A percentile compares a stretch with the other conserved stretches of the same genome.
Evolutionary conservation across 2,113 vertebrate species (phyloP).

Genomic region (Phalacrocorax brasilianus): DNA sequence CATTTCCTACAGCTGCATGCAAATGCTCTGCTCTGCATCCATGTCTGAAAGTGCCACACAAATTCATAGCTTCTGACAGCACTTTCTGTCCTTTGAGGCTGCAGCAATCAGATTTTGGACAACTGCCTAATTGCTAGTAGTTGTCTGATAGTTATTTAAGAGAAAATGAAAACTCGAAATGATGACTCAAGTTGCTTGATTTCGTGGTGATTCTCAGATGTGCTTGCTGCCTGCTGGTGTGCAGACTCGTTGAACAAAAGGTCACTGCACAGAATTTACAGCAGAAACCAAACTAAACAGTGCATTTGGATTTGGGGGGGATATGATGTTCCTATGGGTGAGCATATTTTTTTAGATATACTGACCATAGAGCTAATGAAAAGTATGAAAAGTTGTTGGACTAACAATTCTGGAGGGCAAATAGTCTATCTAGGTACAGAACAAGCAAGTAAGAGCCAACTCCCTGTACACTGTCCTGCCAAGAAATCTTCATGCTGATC

Average conservation of each 20-base stretch:
- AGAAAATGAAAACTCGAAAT: neutral
- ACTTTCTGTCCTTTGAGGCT: neutral
- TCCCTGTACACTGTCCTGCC: neutral
- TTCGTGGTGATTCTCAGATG: neutral
- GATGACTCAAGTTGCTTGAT: neutral
- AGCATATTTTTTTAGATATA: neutral
- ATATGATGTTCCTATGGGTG: neutral
- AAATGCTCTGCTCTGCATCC: neutral
- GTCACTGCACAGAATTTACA: neutral
- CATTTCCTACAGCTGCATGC: neutral
- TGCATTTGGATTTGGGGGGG: neutral
- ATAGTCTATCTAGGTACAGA: neutral
- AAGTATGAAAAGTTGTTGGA: neutral
- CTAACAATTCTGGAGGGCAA: neutral
- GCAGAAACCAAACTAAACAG: neutral
- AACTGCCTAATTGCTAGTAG: neutral
- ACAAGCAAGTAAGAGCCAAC: neutral
- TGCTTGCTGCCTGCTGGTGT: neutral
- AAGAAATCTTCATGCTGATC: neutral
- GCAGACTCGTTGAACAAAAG: neutral
- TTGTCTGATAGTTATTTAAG: neutral
- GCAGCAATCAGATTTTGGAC: neutral
- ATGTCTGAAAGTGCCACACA: neutral
- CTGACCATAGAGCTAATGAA: neutral
- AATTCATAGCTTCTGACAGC: neutral